Evolutionary conservation across 2,797 vertebrate genomes (phyloP).

Genomic region (Myotis vivesi): DNA sequence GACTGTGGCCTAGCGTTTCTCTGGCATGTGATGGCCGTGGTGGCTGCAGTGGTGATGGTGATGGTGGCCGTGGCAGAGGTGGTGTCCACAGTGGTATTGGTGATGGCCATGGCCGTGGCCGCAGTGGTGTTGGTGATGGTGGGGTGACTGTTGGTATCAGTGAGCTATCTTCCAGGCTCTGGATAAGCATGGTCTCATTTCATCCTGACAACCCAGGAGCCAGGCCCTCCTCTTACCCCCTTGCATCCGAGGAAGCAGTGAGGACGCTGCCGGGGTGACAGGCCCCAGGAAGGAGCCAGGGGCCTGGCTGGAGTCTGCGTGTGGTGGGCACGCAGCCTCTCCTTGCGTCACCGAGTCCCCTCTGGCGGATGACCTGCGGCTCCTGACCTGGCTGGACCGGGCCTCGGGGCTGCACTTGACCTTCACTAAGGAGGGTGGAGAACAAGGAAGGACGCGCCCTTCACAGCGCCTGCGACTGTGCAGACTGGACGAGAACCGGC

Average conservation of each 20-base stretch:
- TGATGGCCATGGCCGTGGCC: too few relatives aligned
- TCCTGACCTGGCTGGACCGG: slow-evolving; percentile 82
- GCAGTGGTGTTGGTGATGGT: too few relatives aligned
- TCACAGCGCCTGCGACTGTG: slow-evolving; percentile 82
- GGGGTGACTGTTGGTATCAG: neutral
- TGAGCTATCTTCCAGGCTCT: slow-evolving; percentile 5
- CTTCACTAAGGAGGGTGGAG: slow-evolving; percentile 84
- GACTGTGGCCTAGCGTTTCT: too few relatives aligned
- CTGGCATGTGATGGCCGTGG: too few relatives aligned
- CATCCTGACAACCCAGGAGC: neutral
- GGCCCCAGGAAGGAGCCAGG: too few relatives aligned
- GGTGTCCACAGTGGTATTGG: too few relatives aligned
- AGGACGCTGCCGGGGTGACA: too few relatives aligned
- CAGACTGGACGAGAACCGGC: slow-evolving; percentile 79
- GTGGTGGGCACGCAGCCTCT: slow-evolving; percentile 75
- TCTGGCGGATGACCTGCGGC: slow-evolving; percentile 84
- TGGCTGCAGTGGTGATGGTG: too few relatives aligned
- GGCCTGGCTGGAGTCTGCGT: too few relatives aligned
- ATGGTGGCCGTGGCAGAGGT: too few relatives aligned
- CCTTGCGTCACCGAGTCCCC: slow-evolving; percentile 86
- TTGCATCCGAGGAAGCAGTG: too few relatives aligned
- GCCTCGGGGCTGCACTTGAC: slow-evolving; percentile 91
- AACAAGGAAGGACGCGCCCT: slow-evolving; percentile 69
- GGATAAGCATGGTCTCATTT: neutral
- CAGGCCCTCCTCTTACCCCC: too few relatives aligned